A percentile compares a stretch with the other conserved stretches of the same genome.
phyloP scores from a whole-genome alignment of 2,888 invertebrate genomes.

The Cephus pulcher region DNA sequence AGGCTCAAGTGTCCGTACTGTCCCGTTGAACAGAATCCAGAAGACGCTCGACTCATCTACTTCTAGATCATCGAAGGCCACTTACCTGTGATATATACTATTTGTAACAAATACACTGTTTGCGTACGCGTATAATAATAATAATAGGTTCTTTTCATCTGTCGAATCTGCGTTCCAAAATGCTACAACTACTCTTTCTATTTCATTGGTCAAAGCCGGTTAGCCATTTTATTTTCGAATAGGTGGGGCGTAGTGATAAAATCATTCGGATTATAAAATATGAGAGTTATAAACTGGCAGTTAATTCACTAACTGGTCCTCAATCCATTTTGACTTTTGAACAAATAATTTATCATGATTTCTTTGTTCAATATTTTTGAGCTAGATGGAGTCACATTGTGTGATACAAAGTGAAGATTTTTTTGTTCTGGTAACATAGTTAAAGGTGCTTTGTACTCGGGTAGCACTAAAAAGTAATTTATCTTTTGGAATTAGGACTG shows the following conservation, averaged over 20 bases:
- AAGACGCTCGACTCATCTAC: conserved; percentile 91
- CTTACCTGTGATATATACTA: conserved; percentile 19
- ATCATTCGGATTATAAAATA: neutral
- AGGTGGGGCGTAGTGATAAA: neutral
- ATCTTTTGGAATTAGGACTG: neutral
- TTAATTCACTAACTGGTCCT: neutral
- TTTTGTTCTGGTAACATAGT: neutral
- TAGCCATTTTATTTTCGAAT: neutral
- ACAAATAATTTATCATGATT: neutral
- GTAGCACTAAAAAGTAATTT: neutral
- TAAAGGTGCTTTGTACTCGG: neutral
- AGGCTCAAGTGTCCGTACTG: conserved; percentile 99
- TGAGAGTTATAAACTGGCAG: neutral
- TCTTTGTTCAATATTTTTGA: neutral
- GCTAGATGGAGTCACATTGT: neutral
- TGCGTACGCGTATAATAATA: neutral
- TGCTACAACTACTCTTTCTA: neutral
- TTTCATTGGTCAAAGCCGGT: neutral
- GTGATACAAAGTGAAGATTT: neutral
- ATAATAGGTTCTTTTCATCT: neutral
- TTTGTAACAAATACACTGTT: conserved; percentile 17
- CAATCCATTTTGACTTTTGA: neutral
- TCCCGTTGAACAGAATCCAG: conserved; percentile 94
- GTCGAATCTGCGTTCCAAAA: neutral
- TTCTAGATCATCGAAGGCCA: conserved; percentile 73